Conservation (phyloP, 1,140 invertebrate species). For the Wiebesia pumilae region DNA sequence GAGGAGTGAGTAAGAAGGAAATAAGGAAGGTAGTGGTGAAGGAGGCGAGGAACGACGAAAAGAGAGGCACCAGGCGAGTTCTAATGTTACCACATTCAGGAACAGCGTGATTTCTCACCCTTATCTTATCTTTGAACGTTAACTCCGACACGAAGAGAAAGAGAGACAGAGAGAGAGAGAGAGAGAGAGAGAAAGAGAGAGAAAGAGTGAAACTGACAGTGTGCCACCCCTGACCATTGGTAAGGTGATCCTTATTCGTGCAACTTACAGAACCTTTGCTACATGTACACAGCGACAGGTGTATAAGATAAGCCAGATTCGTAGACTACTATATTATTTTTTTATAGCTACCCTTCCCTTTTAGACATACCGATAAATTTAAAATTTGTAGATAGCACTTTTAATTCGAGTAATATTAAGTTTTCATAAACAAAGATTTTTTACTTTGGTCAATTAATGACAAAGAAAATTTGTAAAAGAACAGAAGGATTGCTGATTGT, state of each 20-base stretch:
- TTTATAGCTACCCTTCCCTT: not conserved
- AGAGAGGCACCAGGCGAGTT: constrained; percentile 43
- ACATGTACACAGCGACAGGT: not conserved
- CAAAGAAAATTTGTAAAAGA: not conserved
- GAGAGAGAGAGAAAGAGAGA: not conserved
- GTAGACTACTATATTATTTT: not conserved
- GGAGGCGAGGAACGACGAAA: constrained; percentile 24
- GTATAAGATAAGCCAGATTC: not conserved
- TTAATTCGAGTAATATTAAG: not conserved
- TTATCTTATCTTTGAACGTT: constrained; percentile 69
- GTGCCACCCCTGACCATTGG: not conserved
- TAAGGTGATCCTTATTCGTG: not conserved
- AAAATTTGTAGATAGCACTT: not conserved
- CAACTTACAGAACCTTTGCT: not conserved
- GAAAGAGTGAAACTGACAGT: not conserved
- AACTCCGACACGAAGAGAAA: constrained; percentile 2
- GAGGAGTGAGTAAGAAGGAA: not conserved
- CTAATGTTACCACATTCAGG: constrained; percentile 71
- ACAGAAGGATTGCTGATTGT: not conserved
- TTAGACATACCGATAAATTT: not conserved
- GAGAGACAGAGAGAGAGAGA: not conserved
- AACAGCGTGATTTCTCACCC: constrained; percentile 72
- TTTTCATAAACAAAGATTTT: not conserved
- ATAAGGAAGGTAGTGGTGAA: not conserved
- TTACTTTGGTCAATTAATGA: not conserved